Base-by-base conservation (phyloP, 2,888 invertebrate species). In the Watsonalla binaria region DNA sequence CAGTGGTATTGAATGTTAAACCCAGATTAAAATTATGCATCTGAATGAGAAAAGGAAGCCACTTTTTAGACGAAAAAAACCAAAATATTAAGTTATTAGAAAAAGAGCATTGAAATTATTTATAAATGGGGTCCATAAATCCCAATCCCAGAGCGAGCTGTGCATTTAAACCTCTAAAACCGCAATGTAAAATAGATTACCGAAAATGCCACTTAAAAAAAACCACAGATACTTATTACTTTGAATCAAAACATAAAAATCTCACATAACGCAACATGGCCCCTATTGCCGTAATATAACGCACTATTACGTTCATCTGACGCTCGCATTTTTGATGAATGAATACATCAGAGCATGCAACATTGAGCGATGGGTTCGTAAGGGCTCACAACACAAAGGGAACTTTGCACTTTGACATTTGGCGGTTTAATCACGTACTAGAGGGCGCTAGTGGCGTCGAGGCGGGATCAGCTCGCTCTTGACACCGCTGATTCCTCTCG, bases 351-450 rank as follows among this genome's bases (percentile, higher is more conserved):
- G 60, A 65, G 58, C 61, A 61, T 59, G 63, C 63, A 81, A 72
- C 85, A 78, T 75, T 84, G 86, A 85, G 75, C 78, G 86, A 86
- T 79, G 72, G 67, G 64, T 60, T 56, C 56, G 61, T 54, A 64
- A 62, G 60, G 62, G 64, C 60, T 58, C 58, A 46, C 55, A 54
- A 61, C 60, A 82, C 83, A 85, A 86, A 84, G 80, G 79, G 86
- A 90, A 86, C 89, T 87, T 85, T 90, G 89, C 90, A 86, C 91
- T 90, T 82, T 91, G 91, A 90, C 91, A 90, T 90, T 85, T 87
- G 79, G 81, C 84, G 85, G 82, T 88, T 84, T 89, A 87, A 90
- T 91, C 90, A 90, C 90, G 90, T 88, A 83, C 84, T 84, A 82
- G 78, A 80, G 78, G 75, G 78, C 78, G 75, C 72, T 77, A 74